Conservation (phyloP, 2,797 vertebrate genomes). For the Lemur catta region DNA sequence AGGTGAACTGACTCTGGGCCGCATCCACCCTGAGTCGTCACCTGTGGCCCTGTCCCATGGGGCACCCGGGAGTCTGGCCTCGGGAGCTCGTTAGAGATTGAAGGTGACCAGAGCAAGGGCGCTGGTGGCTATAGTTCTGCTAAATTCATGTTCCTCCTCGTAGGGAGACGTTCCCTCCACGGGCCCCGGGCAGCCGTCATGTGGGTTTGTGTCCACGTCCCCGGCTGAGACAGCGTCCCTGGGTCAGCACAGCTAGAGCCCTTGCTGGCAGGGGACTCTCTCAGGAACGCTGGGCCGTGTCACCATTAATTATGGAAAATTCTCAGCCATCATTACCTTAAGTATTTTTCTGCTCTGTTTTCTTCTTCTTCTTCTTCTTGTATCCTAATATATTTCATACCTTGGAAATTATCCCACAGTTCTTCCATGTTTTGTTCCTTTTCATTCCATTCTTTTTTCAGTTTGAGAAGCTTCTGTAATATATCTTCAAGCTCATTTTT, state of each 20-base stretch:
- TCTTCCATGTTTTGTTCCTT: not conserved
- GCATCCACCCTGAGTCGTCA: not conserved
- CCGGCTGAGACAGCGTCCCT: not conserved
- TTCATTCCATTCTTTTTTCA: not conserved
- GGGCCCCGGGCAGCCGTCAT: not conserved
- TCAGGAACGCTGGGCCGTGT: no score
- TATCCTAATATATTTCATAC: not conserved
- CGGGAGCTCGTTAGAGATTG: not conserved
- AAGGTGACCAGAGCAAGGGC: not conserved
- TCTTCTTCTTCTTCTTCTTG: not conserved
- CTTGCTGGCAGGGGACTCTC: accelerated
- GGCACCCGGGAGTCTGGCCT: not conserved
- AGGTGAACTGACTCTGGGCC: not conserved
- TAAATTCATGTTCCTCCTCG: not conserved
- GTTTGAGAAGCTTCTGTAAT: not conserved
- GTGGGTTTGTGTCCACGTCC: no score
- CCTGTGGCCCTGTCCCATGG: accelerated
- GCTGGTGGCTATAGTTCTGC: not conserved
- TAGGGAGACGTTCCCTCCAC: not conserved
- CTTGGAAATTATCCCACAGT: not conserved
- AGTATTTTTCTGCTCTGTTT: not conserved
- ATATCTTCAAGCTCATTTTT: not conserved
- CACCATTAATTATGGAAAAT: not conserved
- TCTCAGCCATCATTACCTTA: not conserved
- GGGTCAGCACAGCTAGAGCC: no score